Evolutionary conservation across 92 coral and sea anemone genomes (phyloP).

Genomic region (Actinernus sp.): DNA sequence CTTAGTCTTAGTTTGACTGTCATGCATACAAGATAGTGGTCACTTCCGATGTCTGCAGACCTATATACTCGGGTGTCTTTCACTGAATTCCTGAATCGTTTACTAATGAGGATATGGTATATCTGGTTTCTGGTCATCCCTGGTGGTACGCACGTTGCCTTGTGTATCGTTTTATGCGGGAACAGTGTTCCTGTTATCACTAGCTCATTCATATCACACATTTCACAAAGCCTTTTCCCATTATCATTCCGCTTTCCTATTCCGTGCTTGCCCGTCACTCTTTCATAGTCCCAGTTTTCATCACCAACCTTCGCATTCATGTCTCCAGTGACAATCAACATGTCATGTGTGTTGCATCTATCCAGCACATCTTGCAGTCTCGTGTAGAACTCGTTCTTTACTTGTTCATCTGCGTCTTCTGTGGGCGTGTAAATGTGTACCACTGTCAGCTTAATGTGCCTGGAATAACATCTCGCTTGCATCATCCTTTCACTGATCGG

Average conservation of each 20-base stretch:
- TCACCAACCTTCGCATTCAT: constrained; percentile 37
- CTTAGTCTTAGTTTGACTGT: too few relatives aligned
- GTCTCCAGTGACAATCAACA: constrained; percentile 39
- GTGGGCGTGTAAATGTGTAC: constrained; percentile 39
- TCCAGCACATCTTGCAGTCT: constrained; percentile 20
- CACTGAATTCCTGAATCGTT: constrained; percentile 43
- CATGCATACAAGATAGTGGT: too few relatives aligned
- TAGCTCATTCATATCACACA: neutral
- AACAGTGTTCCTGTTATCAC: constrained; percentile 10
- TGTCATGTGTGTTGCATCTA: constrained; percentile 12
- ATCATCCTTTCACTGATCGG: constrained; percentile 40
- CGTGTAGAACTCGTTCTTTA: constrained; percentile 31
- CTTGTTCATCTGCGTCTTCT: constrained; percentile 32
- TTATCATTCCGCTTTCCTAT: constrained; percentile 26
- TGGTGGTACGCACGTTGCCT: too few relatives aligned
- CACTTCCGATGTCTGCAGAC: constrained; percentile 54
- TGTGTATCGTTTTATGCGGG: too few relatives aligned
- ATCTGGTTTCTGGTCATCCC: constrained; percentile 25
- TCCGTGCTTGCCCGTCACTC: constrained; percentile 29
- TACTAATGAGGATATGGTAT: constrained; percentile 39
- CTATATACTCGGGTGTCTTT: constrained; percentile 46
- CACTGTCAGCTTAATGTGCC: constrained; percentile 18
- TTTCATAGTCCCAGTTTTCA: constrained; percentile 9
- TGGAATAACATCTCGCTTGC: constrained; percentile 20
- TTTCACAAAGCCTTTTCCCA: constrained; percentile 16